Conservation (phyloP, 1,140 invertebrate species). For the Hyles euphorbiae region DNA sequence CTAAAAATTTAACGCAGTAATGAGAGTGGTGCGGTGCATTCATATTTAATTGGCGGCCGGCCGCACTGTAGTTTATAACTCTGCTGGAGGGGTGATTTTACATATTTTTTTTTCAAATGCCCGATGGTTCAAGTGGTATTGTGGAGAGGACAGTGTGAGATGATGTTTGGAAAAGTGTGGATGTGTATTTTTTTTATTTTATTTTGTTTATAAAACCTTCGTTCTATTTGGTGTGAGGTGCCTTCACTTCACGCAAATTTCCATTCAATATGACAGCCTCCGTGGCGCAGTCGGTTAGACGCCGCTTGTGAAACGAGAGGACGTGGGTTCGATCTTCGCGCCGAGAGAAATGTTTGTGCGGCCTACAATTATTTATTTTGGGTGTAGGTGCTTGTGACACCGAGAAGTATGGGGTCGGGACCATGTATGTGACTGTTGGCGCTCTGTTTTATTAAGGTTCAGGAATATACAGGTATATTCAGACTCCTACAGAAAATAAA, state of each 20-base stretch:
- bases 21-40: conserved; percentile 57
- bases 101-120: conserved; percentile 65
- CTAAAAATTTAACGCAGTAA: conserved; percentile 54
- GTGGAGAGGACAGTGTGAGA: conserved; percentile 55
- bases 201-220: conserved; percentile 1
- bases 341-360: no score
- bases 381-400: no score
- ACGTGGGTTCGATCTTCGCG: no score
- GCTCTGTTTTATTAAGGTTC: no score
- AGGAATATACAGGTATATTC: no score
- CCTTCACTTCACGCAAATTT: neutral
- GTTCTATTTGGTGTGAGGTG: neutral
- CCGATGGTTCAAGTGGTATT: conserved; percentile 64
- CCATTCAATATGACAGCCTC: no score
- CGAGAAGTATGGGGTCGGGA: no score
- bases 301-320: no score
- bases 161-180: conserved; percentile 1
- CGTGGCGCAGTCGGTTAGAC: no score
- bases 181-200: conserved; percentile 8
- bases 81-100: conserved; percentile 58
- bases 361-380: no score
- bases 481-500: no score
- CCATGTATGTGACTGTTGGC: neutral
- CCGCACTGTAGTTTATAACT: conserved; percentile 53
- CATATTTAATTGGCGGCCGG: conserved; percentile 66